phyloP scores from a whole-genome alignment of 1,140 invertebrate genomes.

The Eulimnadia texana region DNA sequence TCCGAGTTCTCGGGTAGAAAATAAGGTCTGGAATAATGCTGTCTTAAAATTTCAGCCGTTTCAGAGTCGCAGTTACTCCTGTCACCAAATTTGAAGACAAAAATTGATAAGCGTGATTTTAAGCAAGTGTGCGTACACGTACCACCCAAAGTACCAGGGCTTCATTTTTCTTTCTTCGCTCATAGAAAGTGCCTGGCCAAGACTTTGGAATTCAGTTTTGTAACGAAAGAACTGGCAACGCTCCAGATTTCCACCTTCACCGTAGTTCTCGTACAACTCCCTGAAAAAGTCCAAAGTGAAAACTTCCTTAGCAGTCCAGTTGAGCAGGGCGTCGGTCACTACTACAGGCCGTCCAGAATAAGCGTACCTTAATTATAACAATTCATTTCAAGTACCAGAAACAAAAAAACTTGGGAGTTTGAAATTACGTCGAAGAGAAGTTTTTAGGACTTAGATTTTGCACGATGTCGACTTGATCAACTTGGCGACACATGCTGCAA shows the following conservation, averaged over 20 bases:
- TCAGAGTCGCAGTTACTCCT: slow-evolving; percentile 81
- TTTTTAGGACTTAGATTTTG: slow-evolving; percentile 25
- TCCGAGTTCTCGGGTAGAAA: slow-evolving; percentile 57
- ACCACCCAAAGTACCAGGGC: slow-evolving; percentile 83
- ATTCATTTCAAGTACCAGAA: neutral
- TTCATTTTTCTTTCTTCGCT: slow-evolving; percentile 41
- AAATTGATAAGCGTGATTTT: too few species aligned
- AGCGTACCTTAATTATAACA: slow-evolving; percentile 42
- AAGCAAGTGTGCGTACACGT: too few species aligned
- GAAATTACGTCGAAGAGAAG: slow-evolving; percentile 28
- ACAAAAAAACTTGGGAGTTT: neutral
- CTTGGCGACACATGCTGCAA: slow-evolving; percentile 28
- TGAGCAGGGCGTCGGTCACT: slow-evolving; percentile 57
- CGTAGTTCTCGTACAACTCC: slow-evolving; percentile 44
- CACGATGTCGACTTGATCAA: slow-evolving; percentile 25
- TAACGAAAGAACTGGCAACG: slow-evolving; percentile 86
- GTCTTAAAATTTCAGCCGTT: slow-evolving; percentile 53
- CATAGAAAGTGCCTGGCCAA: slow-evolving; percentile 68
- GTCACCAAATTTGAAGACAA: slow-evolving; percentile 17
- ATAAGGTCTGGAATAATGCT: slow-evolving; percentile 70
- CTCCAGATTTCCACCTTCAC: slow-evolving; percentile 30
- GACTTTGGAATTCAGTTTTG: slow-evolving; percentile 60
- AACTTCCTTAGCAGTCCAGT: slow-evolving; percentile 56
- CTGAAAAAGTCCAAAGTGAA: slow-evolving; percentile 68
- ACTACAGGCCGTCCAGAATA: slow-evolving; percentile 65